Evolutionary conservation across 1,140 invertebrate genomes (phyloP).

Genomic region (Sycobia sp.): DNA sequence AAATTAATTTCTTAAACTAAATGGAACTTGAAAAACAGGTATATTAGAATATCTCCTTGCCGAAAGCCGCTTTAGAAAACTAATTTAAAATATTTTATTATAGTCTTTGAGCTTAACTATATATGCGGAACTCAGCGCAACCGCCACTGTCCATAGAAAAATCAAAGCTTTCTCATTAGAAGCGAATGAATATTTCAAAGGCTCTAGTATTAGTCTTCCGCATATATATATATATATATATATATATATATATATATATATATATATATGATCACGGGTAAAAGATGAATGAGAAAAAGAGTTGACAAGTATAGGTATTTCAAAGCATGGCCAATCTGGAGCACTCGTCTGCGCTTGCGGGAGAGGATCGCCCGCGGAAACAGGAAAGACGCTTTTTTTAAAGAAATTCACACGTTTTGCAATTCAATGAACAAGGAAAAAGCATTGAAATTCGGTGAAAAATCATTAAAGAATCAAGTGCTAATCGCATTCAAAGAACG

Average conservation of each 20-base stretch:
- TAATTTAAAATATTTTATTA: background rate
- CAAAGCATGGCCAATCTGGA: background rate
- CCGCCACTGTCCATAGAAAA: background rate
- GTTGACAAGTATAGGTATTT: conserved; percentile 16
- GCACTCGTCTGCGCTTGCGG: background rate
- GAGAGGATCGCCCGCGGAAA: background rate
- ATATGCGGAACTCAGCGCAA: background rate
- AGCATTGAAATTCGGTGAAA: too few relatives aligned
- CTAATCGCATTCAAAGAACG: too few relatives aligned
- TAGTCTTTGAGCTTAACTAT: background rate
- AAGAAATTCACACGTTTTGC: too few relatives aligned
- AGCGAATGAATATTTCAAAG: conserved; percentile 26
- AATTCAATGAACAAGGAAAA: too few relatives aligned
- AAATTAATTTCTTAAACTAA: background rate
- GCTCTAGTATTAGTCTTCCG: background rate
- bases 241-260: too few relatives aligned
- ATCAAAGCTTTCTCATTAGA: conserved; percentile 12
- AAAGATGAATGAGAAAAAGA: conserved; percentile 25
- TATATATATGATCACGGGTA: too few relatives aligned
- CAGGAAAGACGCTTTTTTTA: too few relatives aligned
- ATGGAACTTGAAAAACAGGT: background rate
- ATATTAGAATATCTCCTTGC: background rate
- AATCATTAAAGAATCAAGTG: too few relatives aligned
- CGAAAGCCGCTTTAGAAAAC: background rate
- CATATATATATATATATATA: too few relatives aligned